Percentiles rank a stretch among this genome's conserved stretches.
Conservation (phyloP, 2,797 vertebrate species). For the Nasua narica region DNA sequence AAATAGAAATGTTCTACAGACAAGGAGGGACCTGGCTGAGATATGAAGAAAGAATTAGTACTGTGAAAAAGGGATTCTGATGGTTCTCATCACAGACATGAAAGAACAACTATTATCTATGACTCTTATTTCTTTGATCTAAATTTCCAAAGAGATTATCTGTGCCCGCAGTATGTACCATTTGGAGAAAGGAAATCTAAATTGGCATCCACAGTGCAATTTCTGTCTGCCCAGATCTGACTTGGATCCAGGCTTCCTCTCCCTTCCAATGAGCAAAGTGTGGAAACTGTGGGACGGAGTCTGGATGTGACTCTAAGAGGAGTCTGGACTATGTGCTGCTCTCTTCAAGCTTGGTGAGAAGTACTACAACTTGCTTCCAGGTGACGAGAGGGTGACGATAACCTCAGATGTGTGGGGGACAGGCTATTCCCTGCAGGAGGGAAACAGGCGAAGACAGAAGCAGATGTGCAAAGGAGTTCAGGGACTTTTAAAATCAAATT, state of each 20-base stretch:
- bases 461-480: neutral
- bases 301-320: neutral
- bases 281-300: too few species aligned
- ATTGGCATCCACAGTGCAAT: neutral
- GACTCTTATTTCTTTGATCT: conserved; percentile 41
- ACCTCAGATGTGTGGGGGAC: neutral
- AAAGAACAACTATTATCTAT: neutral
- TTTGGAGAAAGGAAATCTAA: conserved; percentile 41
- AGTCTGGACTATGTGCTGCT: neutral
- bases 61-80: neutral
- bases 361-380: neutral
- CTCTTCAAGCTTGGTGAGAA: neutral
- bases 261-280: neutral
- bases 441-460: neutral
- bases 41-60: neutral
- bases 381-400: neutral
- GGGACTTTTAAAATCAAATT: neutral
- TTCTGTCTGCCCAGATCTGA: neutral
- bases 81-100: neutral
- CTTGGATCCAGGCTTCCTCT: neutral
- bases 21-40: neutral
- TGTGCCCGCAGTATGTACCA: neutral
- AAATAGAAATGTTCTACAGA: neutral
- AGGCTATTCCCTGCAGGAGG: too few species aligned
- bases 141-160: conserved; percentile 31